Evolutionary conservation across 1,140 invertebrate genomes (phyloP).

Genomic region (Drosophila arizonae): DNA sequence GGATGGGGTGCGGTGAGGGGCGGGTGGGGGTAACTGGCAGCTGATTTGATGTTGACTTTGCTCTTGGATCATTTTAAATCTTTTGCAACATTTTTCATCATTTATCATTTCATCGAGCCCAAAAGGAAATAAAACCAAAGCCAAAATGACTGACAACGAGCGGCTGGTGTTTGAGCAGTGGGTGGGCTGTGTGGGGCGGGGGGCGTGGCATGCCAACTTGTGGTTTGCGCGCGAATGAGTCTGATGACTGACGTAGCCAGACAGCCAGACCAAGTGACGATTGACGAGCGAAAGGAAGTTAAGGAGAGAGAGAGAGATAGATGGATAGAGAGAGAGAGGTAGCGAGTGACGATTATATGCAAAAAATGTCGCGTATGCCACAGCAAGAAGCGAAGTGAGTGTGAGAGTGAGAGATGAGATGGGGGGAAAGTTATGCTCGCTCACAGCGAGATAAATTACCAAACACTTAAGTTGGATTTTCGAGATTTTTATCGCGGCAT

Average conservation of each 20-base stretch:
- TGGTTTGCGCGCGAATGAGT: conserved; percentile 56
- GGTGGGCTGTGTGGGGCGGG: not conserved
- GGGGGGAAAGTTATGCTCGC: conserved; percentile 22
- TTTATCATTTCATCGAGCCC: conserved; percentile 82
- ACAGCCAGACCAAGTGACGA: conserved; percentile 10
- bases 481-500: conserved; percentile 82
- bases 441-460: conserved; percentile 80
- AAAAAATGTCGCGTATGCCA: conserved; percentile 68
- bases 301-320: too few relatives aligned
- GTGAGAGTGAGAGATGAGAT: not conserved
- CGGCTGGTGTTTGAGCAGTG: conserved; percentile 54
- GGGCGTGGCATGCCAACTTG: conserved; percentile 52
- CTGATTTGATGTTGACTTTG: conserved; percentile 72
- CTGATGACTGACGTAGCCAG: conserved; percentile 64
- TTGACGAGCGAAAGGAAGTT: conserved; percentile 25
- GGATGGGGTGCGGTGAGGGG: not conserved
- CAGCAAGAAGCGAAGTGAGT: not conserved
- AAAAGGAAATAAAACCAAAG: conserved; percentile 56
- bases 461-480: conserved; percentile 83
- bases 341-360: conserved; percentile 43
- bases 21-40: conserved; percentile 1
- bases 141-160: conserved; percentile 82
- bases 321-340: conserved; percentile 25
- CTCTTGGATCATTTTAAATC: conserved; percentile 79
- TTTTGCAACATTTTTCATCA: conserved; percentile 82